These are phyloP conservation scores for Aphelocoma californica DNA, from an alignment of 2,797 vertebrate species.

Conservation along the genomic window DNA sequence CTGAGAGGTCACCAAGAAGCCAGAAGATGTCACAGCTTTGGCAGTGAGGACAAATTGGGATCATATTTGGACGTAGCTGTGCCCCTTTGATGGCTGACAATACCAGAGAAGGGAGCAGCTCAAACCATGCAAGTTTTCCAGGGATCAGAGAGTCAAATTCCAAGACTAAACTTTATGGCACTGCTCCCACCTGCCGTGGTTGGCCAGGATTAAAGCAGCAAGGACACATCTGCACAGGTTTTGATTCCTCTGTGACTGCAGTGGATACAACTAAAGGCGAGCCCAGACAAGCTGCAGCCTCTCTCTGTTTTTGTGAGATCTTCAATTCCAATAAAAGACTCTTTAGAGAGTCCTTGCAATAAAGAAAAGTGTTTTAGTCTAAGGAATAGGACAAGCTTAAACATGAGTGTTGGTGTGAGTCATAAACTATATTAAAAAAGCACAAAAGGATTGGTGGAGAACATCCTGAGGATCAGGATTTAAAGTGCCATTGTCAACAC, in stretches of 20 bases:
- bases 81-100: background rate
- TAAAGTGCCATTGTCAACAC: background rate
- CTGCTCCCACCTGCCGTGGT: rapidly evolving
- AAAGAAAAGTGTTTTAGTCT: background rate
- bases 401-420: background rate
- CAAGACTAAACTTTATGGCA: background rate
- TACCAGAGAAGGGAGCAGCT: background rate
- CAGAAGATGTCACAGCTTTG: background rate
- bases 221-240: background rate
- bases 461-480: background rate
- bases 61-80: background rate
- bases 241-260: background rate
- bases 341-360: background rate
- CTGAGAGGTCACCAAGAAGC: background rate
- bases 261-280: background rate
- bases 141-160: background rate
- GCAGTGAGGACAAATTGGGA: background rate
- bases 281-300: background rate
- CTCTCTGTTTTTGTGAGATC: background rate
- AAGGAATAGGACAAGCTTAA: background rate
- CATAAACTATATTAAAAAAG: background rate
- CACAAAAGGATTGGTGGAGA: background rate
- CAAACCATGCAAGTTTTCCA: background rate
- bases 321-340: background rate
- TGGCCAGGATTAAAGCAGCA: background rate